Evolutionary conservation across 2,797 vertebrate genomes (phyloP).

Genomic region (Micrastur ruficollis): DNA sequence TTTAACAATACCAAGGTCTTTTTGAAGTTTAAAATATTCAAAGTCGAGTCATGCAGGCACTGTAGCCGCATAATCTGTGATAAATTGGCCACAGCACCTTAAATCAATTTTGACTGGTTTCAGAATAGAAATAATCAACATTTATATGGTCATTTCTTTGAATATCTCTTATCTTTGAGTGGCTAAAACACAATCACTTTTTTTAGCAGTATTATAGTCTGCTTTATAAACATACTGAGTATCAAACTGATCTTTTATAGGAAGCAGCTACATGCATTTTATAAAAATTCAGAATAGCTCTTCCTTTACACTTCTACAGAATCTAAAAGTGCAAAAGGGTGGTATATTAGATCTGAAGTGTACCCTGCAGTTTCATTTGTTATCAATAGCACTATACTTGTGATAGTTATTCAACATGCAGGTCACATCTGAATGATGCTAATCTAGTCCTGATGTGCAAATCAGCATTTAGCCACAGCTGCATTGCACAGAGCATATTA

Average conservation of each 20-base stretch:
- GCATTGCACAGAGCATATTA: not conserved
- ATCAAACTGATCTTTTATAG: not conserved
- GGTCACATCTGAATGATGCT: not conserved
- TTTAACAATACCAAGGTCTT: not conserved
- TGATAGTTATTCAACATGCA: not conserved
- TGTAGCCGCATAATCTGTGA: not conserved
- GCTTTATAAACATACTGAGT: not conserved
- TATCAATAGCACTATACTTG: not conserved
- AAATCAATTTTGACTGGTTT: conserved; percentile 4
- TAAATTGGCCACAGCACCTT: not conserved
- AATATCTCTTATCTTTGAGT: not conserved
- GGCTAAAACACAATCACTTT: not conserved
- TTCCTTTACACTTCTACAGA: not conserved
- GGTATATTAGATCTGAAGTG: not conserved
- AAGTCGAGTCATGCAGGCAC: not conserved
- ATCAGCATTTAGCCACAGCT: conserved; percentile 46
- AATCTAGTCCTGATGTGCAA: conserved; percentile 33
- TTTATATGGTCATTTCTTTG: not conserved
- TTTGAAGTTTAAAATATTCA: not conserved
- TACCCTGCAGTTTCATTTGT: not conserved
- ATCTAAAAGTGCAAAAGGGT: not conserved
- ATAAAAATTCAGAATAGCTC: not conserved
- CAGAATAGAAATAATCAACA: not conserved
- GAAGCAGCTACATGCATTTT: not conserved
- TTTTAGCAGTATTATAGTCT: not conserved